A percentile compares a stretch with the other conserved stretches of the same genome.
Evolutionary conservation across 2,888 invertebrate genomes (phyloP).

Genomic region (Pheosia tremula): DNA sequence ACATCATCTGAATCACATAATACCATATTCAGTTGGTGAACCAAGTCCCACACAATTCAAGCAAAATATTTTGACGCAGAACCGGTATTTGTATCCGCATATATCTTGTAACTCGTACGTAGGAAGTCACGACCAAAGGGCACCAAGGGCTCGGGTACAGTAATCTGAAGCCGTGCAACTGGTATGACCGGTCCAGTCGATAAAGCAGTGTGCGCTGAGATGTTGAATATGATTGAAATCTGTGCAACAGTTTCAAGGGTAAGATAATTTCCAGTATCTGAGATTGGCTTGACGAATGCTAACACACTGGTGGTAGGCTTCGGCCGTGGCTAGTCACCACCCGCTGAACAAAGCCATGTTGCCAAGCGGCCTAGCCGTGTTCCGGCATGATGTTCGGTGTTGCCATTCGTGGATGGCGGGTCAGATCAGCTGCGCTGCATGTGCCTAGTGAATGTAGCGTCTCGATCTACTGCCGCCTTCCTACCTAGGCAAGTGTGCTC

Average conservation of each 20-base stretch:
- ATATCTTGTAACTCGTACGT: background rate
- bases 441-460: too few species aligned
- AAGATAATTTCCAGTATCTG: background rate
- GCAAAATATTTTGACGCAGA: background rate
- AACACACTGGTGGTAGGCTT: too few species aligned
- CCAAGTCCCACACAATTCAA: background rate
- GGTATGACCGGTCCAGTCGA: background rate
- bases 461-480: too few species aligned
- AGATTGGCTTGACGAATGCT: too few species aligned
- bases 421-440: too few species aligned
- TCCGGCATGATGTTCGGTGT: too few species aligned
- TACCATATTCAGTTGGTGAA: background rate
- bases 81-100: background rate
- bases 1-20: too few species aligned
- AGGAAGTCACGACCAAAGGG: constrained; percentile 11
- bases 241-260: background rate
- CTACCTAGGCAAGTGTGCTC: too few species aligned
- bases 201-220: background rate
- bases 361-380: too few species aligned
- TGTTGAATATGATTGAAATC: background rate
- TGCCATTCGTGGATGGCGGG: too few species aligned
- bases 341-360: too few species aligned
- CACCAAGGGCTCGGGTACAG: constrained; percentile 6
- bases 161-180: constrained; percentile 5
- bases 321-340: too few species aligned